Evolutionary conservation across 2,113 vertebrate species (phyloP), one percentile per base, ranked within the genome.

Genomic region (Orcinus orca): DNA sequence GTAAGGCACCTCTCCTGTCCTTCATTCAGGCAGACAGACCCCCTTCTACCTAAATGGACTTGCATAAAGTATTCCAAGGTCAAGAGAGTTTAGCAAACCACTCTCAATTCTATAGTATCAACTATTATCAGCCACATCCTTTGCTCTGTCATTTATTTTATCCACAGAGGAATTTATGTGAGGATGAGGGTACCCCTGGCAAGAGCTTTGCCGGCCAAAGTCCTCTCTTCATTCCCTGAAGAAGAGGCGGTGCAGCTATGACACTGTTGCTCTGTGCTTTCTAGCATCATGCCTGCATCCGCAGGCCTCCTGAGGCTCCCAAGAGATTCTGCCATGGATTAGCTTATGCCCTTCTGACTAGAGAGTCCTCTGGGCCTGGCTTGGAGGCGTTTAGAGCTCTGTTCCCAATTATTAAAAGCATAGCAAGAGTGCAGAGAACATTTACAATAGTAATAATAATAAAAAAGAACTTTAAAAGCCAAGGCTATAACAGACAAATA

Each of bases 341-440:
- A 62, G 15, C 23, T 55, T 74, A 50, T 29, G 12, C 62, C 33
- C 67, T 86, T 92, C 90, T 83, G 47, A 62, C 82, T 38, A 53
- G 36, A 65, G 23, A 25, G 31, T 94, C 80, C 55, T 20, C n/a
- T 73, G 41, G 60, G 41, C 14, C 50, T 83, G 55, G 47, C 58
- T 79, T 23, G 58, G 44, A 92, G 58, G 87, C 25, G 77, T 88
- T 96, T 67, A 73, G 87, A 73, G 55, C 73, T 73, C 47, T 63
- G 8, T 68, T 92, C 17, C 95, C 90, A 96, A 87, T 97, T 79
- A 92, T 87, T 92, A 83, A 93, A 97, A 90, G 41, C 77, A 76
- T 38, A 41, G 53, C 3, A 44, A 95, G 50, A 44, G 38, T 76
- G 20, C 58, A 95, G 73, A 85, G 62, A 88, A 82, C 68, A 96